phyloP scores from a whole-genome alignment of 2,797 vertebrate genomes.

The Phyllotis vaccarum region DNA sequence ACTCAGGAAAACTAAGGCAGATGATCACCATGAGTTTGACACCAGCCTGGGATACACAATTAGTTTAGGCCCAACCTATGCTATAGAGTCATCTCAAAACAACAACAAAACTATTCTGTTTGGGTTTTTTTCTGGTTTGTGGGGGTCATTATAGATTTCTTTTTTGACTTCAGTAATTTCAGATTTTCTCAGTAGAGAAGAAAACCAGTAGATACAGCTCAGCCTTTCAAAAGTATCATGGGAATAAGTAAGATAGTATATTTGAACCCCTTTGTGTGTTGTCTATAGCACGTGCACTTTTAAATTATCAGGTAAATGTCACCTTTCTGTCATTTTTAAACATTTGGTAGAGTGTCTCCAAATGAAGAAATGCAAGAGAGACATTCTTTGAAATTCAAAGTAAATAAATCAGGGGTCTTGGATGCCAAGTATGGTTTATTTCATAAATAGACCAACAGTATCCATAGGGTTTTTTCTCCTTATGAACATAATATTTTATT shows the following conservation, averaged over 20 bases:
- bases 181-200: neutral
- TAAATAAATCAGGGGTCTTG: conserved; percentile 39
- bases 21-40: too few relatives aligned
- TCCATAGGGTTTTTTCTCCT: neutral
- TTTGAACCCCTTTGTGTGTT: neutral
- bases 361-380: conserved; percentile 12
- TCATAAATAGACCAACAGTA: conserved; percentile 45
- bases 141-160: neutral
- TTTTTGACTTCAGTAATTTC: neutral
- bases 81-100: too few relatives aligned
- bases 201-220: neutral
- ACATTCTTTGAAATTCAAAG: conserved; percentile 43
- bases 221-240: neutral
- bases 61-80: too few relatives aligned
- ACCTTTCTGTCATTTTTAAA: neutral
- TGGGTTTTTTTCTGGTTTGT: neutral
- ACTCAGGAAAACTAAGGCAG: too few relatives aligned
- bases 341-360: conserved; percentile 21
- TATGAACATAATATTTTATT: neutral
- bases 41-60: too few relatives aligned
- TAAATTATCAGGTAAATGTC: neutral
- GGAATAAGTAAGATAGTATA: neutral
- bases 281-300: neutral
- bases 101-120: neutral
- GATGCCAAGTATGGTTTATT: conserved; percentile 6